A percentile compares a stretch with the other conserved stretches of the same genome.
These are phyloP conservation scores for Petroica traversi DNA, from an alignment of 2,113 vertebrate genomes.

Conservation along the genomic window DNA sequence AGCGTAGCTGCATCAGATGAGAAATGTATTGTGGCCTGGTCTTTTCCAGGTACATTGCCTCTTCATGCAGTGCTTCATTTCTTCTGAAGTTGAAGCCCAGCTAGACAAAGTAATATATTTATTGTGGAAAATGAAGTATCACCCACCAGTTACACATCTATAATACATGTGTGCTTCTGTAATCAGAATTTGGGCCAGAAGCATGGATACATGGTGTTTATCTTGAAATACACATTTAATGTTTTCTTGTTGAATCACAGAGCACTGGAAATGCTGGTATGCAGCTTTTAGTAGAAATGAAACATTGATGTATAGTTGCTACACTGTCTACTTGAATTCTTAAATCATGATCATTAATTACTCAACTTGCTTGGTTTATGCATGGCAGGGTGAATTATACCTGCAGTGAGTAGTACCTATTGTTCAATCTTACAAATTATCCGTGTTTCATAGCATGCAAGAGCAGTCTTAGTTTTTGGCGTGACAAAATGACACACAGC, in stretches of 20 bases:
- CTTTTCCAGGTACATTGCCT: background rate
- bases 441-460: background rate
- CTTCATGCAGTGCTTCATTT: background rate
- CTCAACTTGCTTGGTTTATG: constrained; percentile 31
- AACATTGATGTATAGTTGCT: background rate
- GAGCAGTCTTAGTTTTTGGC: background rate
- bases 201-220: background rate
- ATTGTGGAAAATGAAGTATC: background rate
- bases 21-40: background rate
- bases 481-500: background rate
- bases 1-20: background rate
- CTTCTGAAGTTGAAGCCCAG: background rate
- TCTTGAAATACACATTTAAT: background rate
- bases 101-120: background rate
- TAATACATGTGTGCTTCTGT: background rate
- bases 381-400: constrained; percentile 39
- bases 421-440: constrained; percentile 6
- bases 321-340: background rate
- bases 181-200: background rate
- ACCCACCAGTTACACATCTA: background rate
- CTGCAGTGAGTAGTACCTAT: background rate
- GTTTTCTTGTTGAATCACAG: background rate
- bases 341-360: constrained; percentile 33
- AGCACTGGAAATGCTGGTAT: background rate
- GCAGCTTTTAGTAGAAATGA: background rate